These are phyloP conservation scores for Euschistus heros DNA, from an alignment of 1,140 invertebrate genomes.

Conservation along the genomic window DNA sequence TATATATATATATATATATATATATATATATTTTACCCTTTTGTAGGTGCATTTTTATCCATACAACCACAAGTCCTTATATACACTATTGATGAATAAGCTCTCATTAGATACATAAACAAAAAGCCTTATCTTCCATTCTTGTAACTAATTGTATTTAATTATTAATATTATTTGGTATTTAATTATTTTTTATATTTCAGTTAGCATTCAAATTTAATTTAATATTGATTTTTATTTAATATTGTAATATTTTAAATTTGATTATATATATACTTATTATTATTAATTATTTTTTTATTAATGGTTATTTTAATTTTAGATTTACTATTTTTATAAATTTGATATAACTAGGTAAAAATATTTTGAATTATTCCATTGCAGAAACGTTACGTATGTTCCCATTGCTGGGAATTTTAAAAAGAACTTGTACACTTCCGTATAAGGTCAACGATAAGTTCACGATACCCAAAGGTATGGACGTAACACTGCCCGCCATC, in stretches of 20 bases:
- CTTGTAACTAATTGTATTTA: too few relatives aligned
- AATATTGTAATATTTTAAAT: not conserved
- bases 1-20: too few relatives aligned
- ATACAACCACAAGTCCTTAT: too few relatives aligned
- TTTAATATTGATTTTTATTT: too few relatives aligned
- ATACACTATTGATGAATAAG: too few relatives aligned
- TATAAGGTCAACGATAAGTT: not conserved
- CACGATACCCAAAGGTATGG: not conserved
- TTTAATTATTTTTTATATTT: too few relatives aligned
- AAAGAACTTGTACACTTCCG: not conserved
- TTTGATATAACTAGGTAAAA: not conserved
- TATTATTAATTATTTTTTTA: not conserved
- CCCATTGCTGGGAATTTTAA: constrained; percentile 7
- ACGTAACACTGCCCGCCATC: not conserved
- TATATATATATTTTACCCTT: too few relatives aligned
- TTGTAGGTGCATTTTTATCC: too few relatives aligned
- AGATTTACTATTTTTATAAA: not conserved
- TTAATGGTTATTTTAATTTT: not conserved
- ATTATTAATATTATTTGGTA: too few relatives aligned
- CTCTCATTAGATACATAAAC: too few relatives aligned
- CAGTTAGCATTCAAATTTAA: too few relatives aligned
- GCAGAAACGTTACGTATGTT: not conserved
- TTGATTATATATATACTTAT: not conserved
- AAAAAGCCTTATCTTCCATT: too few relatives aligned
- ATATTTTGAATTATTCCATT: not conserved